Evolutionary conservation across 2,888 invertebrate species (phyloP), one percentile per base, ranked within the genome.

Genomic region (Pandemis corylana): DNA sequence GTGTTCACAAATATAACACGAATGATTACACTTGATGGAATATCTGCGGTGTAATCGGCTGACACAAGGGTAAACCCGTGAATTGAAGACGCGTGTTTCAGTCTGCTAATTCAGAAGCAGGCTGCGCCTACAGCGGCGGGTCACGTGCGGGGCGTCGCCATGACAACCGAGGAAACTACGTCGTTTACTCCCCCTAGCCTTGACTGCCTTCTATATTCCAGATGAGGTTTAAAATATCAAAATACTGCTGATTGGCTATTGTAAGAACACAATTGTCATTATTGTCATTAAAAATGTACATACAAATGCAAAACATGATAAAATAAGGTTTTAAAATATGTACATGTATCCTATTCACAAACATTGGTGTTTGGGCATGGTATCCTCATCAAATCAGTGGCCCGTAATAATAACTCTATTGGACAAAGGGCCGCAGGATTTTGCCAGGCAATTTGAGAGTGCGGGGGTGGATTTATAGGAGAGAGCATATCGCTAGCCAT

Each of bases 111-210:
- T 89, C 85, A 79, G 80, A 85, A 82, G 86, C 83, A 84, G 84
- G 80, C 84, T 87, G 85, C 83, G 77, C 78, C 80, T 79, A 86
- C 87, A 87, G 83, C 82, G 80, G 75, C 77, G 82, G 80, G 81
- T 86, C 89, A 90, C 87, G 89, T 90, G 90, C 90, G 86, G 91
- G 92, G 92, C 85, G 93, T 94, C 87, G 86, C 87, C 87, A 93
- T 93, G 86, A 87, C 85, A 91, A 94, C 93, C 73, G 83, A 85
- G 90, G 89, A 92, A 92, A 92, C 89, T 92, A 89, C 93, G 90
- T 87, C 89, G 86, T 92, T 91, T 83, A 86, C 83, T 83, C 85
- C 85, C 86, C 87, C 13, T 78, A 83, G 82, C 81, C 78, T 76
- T 70, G 80, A 77, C 75, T 80, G 82, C 78, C 78, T 79, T 80